Percentiles rank a stretch among this genome's conserved stretches.
phyloP scores from a whole-genome alignment of 2,113 vertebrate species.

The Ciconia boyciana region DNA sequence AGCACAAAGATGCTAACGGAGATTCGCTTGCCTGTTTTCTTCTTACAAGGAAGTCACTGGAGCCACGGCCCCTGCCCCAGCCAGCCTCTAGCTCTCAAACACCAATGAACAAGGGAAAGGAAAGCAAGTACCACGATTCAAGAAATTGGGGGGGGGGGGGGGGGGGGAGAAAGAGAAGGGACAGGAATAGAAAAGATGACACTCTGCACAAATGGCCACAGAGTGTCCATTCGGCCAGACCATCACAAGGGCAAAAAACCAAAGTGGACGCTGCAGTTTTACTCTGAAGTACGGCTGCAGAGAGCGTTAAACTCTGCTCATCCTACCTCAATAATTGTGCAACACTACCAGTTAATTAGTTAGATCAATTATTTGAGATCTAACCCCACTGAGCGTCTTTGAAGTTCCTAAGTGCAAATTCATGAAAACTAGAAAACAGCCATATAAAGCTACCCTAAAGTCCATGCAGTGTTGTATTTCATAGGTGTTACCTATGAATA shows the following conservation, averaged over 20 bases:
- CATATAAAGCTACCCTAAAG: neutral
- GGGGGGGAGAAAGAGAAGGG: neutral
- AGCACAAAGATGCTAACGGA: neutral
- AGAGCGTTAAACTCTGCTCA: neutral
- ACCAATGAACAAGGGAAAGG: neutral
- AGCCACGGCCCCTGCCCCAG: neutral
- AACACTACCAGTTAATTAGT: neutral
- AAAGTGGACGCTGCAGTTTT: neutral
- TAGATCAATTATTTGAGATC: neutral
- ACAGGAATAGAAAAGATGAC: neutral
- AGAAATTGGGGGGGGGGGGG: neutral
- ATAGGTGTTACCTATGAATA: neutral
- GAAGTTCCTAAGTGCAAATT: neutral
- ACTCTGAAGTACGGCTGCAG: neutral
- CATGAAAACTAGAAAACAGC: neutral
- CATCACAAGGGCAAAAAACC: neutral
- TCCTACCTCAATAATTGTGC: neutral
- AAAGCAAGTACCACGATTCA: neutral
- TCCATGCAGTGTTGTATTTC: neutral
- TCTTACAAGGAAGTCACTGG: neutral
- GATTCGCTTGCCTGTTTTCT: neutral
- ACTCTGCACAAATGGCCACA: neutral
- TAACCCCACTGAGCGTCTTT: neutral
- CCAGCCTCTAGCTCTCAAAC: neutral
- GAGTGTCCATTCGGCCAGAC: neutral